Conservation (phyloP, 37 sponge, comb jelly and placozoan genomes). For the Beroe forskalii region DNA sequence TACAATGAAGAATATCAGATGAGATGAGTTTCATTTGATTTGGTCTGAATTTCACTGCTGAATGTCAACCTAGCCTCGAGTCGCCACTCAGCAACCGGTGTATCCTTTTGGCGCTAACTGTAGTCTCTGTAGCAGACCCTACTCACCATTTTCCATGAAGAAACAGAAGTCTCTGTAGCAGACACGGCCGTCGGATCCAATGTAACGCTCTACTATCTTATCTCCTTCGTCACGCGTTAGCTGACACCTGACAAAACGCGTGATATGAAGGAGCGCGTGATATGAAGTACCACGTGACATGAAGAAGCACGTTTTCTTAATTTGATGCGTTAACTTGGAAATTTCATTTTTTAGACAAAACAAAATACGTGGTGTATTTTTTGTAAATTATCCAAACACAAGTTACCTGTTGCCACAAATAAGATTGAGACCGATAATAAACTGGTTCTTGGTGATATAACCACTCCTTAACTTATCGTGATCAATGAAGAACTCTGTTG, state of each 20-base stretch:
- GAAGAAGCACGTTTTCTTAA: too few species aligned
- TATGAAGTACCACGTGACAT: too few species aligned
- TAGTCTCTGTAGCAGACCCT: conserved; percentile 80
- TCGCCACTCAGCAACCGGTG: conserved; percentile 64
- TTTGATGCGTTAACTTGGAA: too few species aligned
- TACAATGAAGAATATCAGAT: conserved; percentile 29
- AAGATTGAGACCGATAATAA: conserved; percentile 51
- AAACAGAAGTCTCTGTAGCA: conserved; percentile 83
- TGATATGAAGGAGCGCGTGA: too few species aligned
- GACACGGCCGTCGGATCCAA: conserved; percentile 74
- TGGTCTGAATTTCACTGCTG: too few species aligned
- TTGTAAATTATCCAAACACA: too few species aligned
- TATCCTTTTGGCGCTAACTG: conserved; percentile 81
- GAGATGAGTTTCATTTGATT: background rate
- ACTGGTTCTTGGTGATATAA: conserved; percentile 88
- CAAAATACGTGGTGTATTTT: too few species aligned
- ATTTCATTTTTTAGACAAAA: too few species aligned
- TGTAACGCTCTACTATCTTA: conserved; percentile 70
- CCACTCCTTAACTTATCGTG: conserved; percentile 88
- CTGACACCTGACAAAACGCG: conserved; percentile 68
- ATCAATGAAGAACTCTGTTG: conserved; percentile 91
- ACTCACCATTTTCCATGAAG: conserved; percentile 83
- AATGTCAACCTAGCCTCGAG: too few species aligned
- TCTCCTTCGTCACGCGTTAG: conserved; percentile 75
- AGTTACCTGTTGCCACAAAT: conserved; percentile 58